These are phyloP conservation scores for Trachymyrmex cornetzi DNA, from an alignment of 1,140 invertebrate species.

Conservation along the genomic window DNA sequence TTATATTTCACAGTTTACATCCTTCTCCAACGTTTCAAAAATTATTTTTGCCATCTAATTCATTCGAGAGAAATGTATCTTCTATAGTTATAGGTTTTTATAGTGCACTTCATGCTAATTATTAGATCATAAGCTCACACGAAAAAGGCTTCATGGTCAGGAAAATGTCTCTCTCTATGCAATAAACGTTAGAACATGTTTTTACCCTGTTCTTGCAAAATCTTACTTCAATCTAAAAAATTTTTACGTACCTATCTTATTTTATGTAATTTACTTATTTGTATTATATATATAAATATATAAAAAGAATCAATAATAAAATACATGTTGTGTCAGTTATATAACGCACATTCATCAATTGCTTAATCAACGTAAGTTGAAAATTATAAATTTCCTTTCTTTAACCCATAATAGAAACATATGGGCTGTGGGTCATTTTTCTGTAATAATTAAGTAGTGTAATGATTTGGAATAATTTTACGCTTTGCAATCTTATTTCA, in stretches of 20 bases:
- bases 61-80: not conserved
- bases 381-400: not conserved
- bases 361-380: not conserved
- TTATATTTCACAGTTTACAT: conserved; percentile 19
- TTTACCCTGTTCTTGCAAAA: not conserved
- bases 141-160: not conserved
- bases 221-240: not conserved
- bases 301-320: not conserved
- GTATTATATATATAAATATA: not conserved
- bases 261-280: not conserved
- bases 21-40: conserved; percentile 14
- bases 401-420: too few relatives aligned
- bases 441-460: too few relatives aligned
- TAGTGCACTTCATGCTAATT: not conserved
- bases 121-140: conserved; percentile 29
- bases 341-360: not conserved
- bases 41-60: conserved; percentile 7
- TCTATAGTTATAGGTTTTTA: not conserved
- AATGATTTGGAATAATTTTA: too few relatives aligned
- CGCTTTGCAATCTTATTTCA: too few relatives aligned
- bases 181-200: not conserved
- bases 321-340: not conserved
- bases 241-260: not conserved
- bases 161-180: not conserved
- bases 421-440: too few relatives aligned